Evolutionary conservation across 2,888 invertebrate species (phyloP).

Genomic region (Deilephila porcellus): DNA sequence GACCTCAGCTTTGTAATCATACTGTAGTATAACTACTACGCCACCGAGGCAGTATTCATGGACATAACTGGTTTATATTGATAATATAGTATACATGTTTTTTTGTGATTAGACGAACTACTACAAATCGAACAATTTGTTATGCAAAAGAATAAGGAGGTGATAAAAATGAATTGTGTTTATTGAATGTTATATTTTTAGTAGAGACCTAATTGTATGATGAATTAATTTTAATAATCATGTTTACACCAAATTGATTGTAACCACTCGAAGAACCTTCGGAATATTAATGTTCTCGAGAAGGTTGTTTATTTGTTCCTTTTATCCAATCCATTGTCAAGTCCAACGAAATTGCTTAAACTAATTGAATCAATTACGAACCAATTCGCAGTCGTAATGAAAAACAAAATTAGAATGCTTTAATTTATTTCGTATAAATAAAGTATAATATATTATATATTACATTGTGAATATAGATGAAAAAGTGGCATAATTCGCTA

Average conservation of each 20-base stretch:
- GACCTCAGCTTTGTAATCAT: too few species aligned
- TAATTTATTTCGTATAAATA: constrained; percentile 33
- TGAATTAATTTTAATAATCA: not conserved
- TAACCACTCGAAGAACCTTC: constrained; percentile 20
- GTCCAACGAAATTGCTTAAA: constrained; percentile 17
- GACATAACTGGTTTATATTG: not conserved
- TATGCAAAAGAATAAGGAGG: not conserved
- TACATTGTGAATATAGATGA: constrained; percentile 43
- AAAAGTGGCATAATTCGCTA: constrained; percentile 47
- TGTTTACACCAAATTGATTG: constrained; percentile 13
- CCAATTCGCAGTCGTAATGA: constrained; percentile 25
- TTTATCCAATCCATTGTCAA: constrained; percentile 21
- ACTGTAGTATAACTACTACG: too few species aligned
- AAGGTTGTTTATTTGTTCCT: constrained; percentile 30
- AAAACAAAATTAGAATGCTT: constrained; percentile 30
- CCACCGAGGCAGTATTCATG: not conserved
- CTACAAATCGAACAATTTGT: not conserved
- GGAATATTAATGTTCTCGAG: constrained; percentile 25
- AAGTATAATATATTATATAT: constrained; percentile 37
- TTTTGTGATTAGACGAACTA: not conserved
- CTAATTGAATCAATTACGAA: constrained; percentile 26
- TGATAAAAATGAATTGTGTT: too few species aligned
- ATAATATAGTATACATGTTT: not conserved
- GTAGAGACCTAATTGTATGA: not conserved
- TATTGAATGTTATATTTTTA: too few species aligned